Conservation (phyloP, 2,888 invertebrate genomes). For the Phrixothrix hirtus region DNA sequence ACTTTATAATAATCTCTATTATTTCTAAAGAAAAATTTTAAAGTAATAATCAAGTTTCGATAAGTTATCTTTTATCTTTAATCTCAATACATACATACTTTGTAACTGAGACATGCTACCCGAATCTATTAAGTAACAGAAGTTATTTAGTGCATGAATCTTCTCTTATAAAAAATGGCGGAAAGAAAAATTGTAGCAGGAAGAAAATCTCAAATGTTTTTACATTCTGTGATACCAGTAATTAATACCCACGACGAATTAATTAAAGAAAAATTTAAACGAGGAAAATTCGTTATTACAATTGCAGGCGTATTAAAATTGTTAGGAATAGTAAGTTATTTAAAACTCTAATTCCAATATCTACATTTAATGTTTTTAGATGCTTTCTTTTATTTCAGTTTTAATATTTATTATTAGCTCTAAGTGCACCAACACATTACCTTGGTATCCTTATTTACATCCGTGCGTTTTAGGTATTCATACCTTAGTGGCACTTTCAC, state of each 20-base stretch:
- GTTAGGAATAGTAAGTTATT: constrained; percentile 34
- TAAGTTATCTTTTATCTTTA: no score
- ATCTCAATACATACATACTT: no score
- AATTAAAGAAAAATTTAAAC: constrained; percentile 33
- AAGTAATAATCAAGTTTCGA: no score
- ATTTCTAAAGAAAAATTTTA: no score
- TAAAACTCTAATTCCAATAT: not conserved
- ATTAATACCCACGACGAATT: constrained; percentile 34
- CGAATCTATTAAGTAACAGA: no score
- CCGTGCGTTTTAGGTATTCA: constrained; percentile 13
- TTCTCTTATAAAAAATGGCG: constrained; percentile 17
- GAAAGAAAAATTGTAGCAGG: constrained; percentile 28
- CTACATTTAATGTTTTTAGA: constrained; percentile 20
- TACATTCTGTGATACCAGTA: constrained; percentile 35
- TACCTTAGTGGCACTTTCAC: constrained; percentile 12
- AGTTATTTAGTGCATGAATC: no score
- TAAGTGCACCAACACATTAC: constrained; percentile 15
- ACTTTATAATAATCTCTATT: no score
- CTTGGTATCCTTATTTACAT: constrained; percentile 21
- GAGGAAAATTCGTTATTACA: constrained; percentile 37
- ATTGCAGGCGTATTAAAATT: constrained; percentile 35
- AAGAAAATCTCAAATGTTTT: constrained; percentile 33
- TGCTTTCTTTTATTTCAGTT: constrained; percentile 23
- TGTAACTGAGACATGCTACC: no score
- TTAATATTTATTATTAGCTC: constrained; percentile 8